Conservation (phyloP, 2,888 invertebrate species). For the Diabrotica balteata region DNA sequence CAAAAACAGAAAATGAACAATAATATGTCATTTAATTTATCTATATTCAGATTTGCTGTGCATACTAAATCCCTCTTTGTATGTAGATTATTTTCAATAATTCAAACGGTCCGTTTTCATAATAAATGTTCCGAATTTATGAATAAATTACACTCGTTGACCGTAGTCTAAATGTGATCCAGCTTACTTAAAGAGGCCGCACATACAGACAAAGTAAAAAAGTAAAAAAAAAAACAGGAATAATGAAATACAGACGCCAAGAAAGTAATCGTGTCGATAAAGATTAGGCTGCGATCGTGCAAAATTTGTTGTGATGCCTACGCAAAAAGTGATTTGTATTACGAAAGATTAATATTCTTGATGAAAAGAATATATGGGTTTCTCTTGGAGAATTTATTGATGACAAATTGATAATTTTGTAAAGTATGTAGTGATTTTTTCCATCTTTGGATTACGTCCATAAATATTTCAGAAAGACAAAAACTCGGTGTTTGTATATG, state of each 20-base stretch:
- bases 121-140: slow-evolving; percentile 52
- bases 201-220: background rate
- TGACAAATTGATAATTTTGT: background rate
- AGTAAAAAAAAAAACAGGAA: background rate
- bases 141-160: slow-evolving; percentile 47
- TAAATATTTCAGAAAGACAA: too few species aligned
- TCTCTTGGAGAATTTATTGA: background rate
- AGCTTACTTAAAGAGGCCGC: slow-evolving; percentile 10
- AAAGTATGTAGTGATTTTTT: background rate
- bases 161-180: background rate
- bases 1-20: too few species aligned
- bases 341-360: slow-evolving; percentile 1
- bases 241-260: slow-evolving; percentile 6
- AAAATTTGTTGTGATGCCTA: slow-evolving; percentile 11
- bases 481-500: too few species aligned
- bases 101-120: slow-evolving; percentile 49
- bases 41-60: too few species aligned
- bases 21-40: too few species aligned
- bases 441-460: too few species aligned
- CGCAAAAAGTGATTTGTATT: background rate
- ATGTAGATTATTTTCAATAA: slow-evolving; percentile 46
- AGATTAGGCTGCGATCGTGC: slow-evolving; percentile 11
- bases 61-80: slow-evolving; percentile 30
- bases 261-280: slow-evolving; percentile 9
- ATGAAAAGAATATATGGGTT: background rate